These are phyloP conservation scores for Stenotaenia linearis DNA, from an alignment of 2,888 invertebrate genomes.

Conservation along the genomic window DNA sequence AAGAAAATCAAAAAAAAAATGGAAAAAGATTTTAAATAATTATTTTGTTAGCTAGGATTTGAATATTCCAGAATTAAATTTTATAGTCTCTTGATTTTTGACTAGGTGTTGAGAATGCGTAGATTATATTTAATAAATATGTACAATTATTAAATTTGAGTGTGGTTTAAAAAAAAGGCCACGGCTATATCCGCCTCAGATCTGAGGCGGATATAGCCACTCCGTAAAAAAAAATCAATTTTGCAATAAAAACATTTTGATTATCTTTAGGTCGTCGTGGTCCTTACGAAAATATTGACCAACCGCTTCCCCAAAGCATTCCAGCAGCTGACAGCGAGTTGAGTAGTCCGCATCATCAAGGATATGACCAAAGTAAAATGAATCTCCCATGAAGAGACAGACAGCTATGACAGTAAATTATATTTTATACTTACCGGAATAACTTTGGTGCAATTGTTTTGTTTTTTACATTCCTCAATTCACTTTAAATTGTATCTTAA, in stretches of 20 bases:
- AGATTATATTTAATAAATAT: too few relatives aligned
- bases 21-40: too few relatives aligned
- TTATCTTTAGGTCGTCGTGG: conserved; percentile 19
- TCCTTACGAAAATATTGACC: conserved; percentile 33
- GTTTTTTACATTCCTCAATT: not conserved
- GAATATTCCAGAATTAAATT: too few relatives aligned
- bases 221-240: too few relatives aligned
- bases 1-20: too few relatives aligned
- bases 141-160: too few relatives aligned
- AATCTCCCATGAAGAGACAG: not conserved
- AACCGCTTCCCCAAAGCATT: conserved; percentile 29
- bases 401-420: not conserved
- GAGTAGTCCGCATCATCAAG: conserved; percentile 27
- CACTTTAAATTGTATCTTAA: not conserved
- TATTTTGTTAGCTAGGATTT: too few relatives aligned
- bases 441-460: not conserved
- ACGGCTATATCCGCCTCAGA: too few relatives aligned
- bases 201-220: too few relatives aligned
- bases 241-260: not conserved
- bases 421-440: not conserved
- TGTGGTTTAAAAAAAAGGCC: too few relatives aligned
- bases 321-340: conserved; percentile 15
- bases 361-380: not conserved
- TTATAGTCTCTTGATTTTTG: too few relatives aligned
- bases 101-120: too few relatives aligned